Evolutionary conservation across 2,888 invertebrate genomes (phyloP).

Genomic region (Agapostemon virescens): DNA sequence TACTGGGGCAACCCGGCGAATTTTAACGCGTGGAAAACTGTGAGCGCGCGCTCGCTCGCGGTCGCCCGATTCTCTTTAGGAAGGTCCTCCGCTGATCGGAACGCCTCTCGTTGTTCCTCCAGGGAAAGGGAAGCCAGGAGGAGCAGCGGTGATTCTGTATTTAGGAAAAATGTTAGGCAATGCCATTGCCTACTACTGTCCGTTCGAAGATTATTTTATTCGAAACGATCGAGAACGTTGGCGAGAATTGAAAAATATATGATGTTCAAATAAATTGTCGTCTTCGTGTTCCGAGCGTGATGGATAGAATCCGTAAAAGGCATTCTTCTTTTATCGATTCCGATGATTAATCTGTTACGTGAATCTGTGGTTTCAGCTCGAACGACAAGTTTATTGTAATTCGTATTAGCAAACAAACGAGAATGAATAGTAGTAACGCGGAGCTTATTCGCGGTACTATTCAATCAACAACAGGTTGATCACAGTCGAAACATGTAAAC

Average conservation of each 20-base stretch:
- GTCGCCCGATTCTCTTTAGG: no score
- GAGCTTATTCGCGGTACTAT: not conserved
- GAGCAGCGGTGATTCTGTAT: no score
- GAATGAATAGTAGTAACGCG: not conserved
- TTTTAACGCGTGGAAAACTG: not conserved
- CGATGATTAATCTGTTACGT: not conserved
- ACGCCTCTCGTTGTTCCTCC: no score
- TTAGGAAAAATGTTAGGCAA: not conserved
- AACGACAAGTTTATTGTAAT: not conserved
- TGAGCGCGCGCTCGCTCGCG: no score
- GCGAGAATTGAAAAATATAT: not conserved
- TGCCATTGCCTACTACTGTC: not conserved
- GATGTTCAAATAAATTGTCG: not conserved
- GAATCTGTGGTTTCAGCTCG: not conserved
- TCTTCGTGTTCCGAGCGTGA: no score
- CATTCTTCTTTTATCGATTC: not conserved
- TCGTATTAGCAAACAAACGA: not conserved
- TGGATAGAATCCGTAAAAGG: not conserved
- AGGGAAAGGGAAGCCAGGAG: no score
- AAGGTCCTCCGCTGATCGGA: not conserved
- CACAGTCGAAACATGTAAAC: not conserved
- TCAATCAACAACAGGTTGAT: not conserved
- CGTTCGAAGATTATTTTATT: not conserved
- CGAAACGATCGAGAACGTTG: not conserved
- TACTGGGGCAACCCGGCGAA: slow-evolving; percentile 39